These are phyloP conservation scores for Emydura subglobosa DNA, from an alignment of 2,113 vertebrate genomes.

Conservation along the genomic window DNA sequence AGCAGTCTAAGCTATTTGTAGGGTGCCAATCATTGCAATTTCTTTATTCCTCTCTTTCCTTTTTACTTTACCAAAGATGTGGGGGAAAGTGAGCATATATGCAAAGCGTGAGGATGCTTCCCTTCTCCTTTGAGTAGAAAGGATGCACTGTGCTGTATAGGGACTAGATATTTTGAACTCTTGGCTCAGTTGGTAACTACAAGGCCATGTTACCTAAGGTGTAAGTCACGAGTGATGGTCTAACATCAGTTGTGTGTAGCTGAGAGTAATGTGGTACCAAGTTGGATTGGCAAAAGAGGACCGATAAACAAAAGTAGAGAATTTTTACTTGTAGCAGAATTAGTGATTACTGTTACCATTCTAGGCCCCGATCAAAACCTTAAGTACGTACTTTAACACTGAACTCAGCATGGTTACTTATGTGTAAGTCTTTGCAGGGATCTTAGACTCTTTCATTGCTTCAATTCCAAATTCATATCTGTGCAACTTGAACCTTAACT, in stretches of 20 bases:
- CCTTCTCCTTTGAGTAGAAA: background rate
- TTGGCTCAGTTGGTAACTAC: fast-evolving
- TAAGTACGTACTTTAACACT: background rate
- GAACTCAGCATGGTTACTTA: background rate
- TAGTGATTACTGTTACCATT: background rate
- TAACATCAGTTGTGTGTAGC: background rate
- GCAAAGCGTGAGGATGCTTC: fast-evolving
- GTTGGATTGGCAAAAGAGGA: background rate
- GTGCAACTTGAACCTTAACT: background rate
- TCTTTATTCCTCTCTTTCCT: fast-evolving
- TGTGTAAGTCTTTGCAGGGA: background rate
- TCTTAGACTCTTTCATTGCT: background rate
- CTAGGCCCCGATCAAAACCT: background rate
- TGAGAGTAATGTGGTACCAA: background rate
- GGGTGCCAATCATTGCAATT: background rate
- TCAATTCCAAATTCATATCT: background rate
- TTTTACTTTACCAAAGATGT: background rate
- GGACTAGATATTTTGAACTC: background rate
- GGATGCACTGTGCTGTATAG: fast-evolving
- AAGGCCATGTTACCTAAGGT: background rate
- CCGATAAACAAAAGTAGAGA: background rate
- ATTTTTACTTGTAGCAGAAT: background rate
- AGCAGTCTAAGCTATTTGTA: fast-evolving
- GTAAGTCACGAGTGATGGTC: background rate
- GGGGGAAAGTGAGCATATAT: background rate